These are phyloP conservation scores for Drosophila leontia DNA, from an alignment of 1,140 invertebrate species.

Conservation along the genomic window DNA sequence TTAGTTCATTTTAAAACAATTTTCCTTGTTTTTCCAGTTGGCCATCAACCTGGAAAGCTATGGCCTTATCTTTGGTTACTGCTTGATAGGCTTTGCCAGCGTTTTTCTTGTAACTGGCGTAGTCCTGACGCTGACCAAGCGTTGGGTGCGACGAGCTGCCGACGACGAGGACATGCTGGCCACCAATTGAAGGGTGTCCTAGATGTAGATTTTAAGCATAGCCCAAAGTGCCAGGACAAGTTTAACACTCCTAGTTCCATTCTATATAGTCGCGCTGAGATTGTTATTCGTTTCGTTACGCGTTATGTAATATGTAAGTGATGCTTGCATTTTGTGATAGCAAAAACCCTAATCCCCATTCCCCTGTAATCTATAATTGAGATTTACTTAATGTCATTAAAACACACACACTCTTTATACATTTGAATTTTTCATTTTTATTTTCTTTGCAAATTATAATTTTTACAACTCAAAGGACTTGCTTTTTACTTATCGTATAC, in stretches of 20 bases:
- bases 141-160: conserved; percentile 76
- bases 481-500: conserved; percentile 59
- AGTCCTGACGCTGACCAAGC: conserved; percentile 83
- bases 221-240: conserved; percentile 69
- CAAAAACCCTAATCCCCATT: conserved; percentile 6
- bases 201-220: conserved; percentile 26
- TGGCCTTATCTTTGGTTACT: conserved; percentile 86
- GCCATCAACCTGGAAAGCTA: conserved; percentile 85
- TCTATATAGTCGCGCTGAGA: conserved; percentile 28
- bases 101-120: conserved; percentile 79
- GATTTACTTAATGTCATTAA: conserved; percentile 6
- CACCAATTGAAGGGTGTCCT: conserved; percentile 37
- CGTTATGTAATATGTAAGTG: conserved; percentile 49
- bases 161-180: conserved; percentile 80
- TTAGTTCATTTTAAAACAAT: background rate
- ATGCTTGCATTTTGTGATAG: conserved; percentile 40
- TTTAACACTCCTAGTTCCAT: conserved; percentile 62
- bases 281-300: conserved; percentile 33
- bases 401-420: conserved; percentile 1
- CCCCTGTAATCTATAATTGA: background rate
- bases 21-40: conserved; percentile 48
- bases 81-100: conserved; percentile 85
- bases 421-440: conserved; percentile 58
- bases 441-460: conserved; percentile 41
- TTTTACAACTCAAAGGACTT: conserved; percentile 55